Base-by-base conservation (phyloP, 2,113 vertebrate species). In the Machaerirhynchus nigripectus region DNA sequence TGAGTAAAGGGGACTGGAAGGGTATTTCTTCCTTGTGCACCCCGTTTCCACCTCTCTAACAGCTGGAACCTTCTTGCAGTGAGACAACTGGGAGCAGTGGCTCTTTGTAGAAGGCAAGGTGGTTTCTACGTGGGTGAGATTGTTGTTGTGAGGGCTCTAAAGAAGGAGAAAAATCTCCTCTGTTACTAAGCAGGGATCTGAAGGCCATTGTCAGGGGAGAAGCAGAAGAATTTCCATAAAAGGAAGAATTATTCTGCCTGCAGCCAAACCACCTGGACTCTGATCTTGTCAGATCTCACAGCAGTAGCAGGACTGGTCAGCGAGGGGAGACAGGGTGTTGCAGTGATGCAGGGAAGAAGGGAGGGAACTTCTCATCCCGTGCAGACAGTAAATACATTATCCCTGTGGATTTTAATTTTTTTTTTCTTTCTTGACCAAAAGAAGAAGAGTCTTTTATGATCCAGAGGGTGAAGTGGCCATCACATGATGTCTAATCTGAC, bases 101-200 rank as follows among this genome's bases (percentile, higher is more conserved):
- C 64, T 91, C 53, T 95, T 87, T 95, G 79, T 91, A 91, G 85
- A 94, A 94, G 70, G 93, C 61, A 91, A 88, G 74, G 79, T 93
- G 74, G 86, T 92, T 96, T 96, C 93, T 96, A 40, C 1, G 97
- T 98, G 96, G 97, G 97, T 96, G 92, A 96, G 78, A 40, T 50
- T 93, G 75, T 81, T 95, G 82, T 94, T 95, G 90, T 83, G 90
- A 93, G 92, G 84, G 81, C 79, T 97, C 83, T 84, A 81, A 64
- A 96, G 94, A 91, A 86, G 92, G 64, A 93, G 88, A 89, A 96
- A 93, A 81, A 92, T 74, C 83, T 97, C 84, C 91, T 92, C 57
- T 68, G 96, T 98, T 97, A 97, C 96, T 97, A 98, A 97, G 97
- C 90, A 94, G 77, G 93, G 92, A 96, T 96, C 94, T 96, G 89